phyloP scores from a whole-genome alignment of 64 coral and sea anemone species.

The Porites lutea region DNA sequence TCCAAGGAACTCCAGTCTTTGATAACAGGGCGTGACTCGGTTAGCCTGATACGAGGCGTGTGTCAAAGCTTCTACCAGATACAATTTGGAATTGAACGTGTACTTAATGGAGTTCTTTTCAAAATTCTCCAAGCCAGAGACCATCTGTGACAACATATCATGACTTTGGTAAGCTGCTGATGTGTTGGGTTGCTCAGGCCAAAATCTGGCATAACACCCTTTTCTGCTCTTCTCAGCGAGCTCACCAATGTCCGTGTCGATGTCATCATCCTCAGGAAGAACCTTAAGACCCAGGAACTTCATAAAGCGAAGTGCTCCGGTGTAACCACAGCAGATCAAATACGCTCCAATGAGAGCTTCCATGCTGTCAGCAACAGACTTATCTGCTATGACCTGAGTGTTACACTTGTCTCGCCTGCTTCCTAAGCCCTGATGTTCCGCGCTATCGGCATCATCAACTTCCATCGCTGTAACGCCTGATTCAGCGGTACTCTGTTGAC shows the following conservation, averaged over 20 bases:
- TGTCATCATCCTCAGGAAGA: slow-evolving; percentile 14
- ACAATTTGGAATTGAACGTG: slow-evolving; percentile 37
- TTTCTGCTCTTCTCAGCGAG: neutral
- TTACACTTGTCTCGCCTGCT: neutral
- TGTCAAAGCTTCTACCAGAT: slow-evolving; percentile 51
- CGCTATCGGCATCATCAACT: neutral
- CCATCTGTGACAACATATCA: slow-evolving; percentile 27
- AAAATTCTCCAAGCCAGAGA: slow-evolving; percentile 58
- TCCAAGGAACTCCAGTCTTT: slow-evolving; percentile 86
- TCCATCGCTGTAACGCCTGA: neutral
- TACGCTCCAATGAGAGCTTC: too few species aligned
- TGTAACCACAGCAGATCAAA: too few species aligned
- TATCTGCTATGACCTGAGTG: slow-evolving; percentile 84
- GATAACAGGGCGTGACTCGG: slow-evolving; percentile 56
- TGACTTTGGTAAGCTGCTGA: neutral
- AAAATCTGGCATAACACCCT: slow-evolving; percentile 51
- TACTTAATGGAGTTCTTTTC: slow-evolving; percentile 57
- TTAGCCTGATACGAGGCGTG: slow-evolving; percentile 79
- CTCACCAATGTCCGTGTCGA: neutral
- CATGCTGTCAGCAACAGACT: slow-evolving; percentile 35
- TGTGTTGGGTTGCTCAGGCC: neutral
- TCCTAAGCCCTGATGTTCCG: neutral
- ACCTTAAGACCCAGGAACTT: slow-evolving; percentile 67
- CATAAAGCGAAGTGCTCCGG: too few species aligned
- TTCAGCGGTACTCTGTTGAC: neutral